Base-by-base conservation (phyloP, 2,888 invertebrate genomes). In the Melipona beecheii region DNA sequence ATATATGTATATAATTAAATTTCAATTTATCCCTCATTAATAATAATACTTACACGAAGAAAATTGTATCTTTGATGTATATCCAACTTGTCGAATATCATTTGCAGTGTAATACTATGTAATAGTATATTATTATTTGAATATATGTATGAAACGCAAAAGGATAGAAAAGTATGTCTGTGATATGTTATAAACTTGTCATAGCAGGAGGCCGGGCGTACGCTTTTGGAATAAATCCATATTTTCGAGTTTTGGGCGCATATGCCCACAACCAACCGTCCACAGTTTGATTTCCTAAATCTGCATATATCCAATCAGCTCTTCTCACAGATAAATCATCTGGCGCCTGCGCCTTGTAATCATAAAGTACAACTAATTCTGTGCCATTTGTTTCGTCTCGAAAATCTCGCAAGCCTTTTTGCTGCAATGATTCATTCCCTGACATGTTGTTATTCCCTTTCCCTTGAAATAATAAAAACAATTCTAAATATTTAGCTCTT, bases 201-300 rank as follows among this genome's bases (percentile, higher is more conserved):
- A 98, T 98, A 86, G 98, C 98, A 19, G 98, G 98, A 9, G 98
- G 98, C 27, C 98, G 95, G 15, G 98, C 98, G 93, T 98, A 98
- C 0, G 98, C 98, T 93, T 98, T 98, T 79, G 99, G 99, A 87
- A 99, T 98, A 95, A 99, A 99, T 56, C 99, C 99, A 93, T 98
- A 98, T 94, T 98, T 97, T 50, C 98, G 95, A 4, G 98, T 97
- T 94, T 98, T 98, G 15, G 98, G 98, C 17, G 98, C 98, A 95
- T 99, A 99, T 0, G 98, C 97, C 98, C 98, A 99, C 86, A 98
- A 95, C 98, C 98, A 98, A 58, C 99, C 99, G 94, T 98, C 98
- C 58, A 98, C 98, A 0, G 98, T 98, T 95, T 98, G 98, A 95
- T 98, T 98, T 91, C 97, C 97, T 72, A 98, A 96, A 95, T 99